Percentiles rank a stretch among this genome's conserved stretches.
Evolutionary conservation across 2,888 invertebrate species (phyloP).

Genomic region (Xestia ashworthii): DNA sequence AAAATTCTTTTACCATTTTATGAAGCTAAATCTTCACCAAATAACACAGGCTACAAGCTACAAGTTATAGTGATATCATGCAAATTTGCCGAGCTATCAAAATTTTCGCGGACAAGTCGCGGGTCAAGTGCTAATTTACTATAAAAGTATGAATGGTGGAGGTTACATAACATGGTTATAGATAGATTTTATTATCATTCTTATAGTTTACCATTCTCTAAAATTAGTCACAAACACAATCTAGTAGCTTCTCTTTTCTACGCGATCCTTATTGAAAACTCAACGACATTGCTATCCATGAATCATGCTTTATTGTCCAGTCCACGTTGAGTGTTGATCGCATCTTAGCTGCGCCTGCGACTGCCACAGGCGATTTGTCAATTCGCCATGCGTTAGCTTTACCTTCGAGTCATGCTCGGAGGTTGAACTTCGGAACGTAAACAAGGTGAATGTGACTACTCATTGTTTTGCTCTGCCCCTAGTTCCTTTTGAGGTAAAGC

Average conservation of each 20-base stretch:
- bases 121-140: no score
- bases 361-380: constrained; percentile 49
- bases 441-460: constrained; percentile 38
- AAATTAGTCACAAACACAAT: neutral
- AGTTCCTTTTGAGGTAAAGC: constrained; percentile 28
- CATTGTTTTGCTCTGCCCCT: constrained; percentile 45
- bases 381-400: constrained; percentile 57
- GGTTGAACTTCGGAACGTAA: constrained; percentile 46
- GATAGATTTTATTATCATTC: neutral
- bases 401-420: constrained; percentile 47
- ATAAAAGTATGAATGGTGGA: neutral
- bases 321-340: constrained; percentile 52
- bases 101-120: no score
- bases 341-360: constrained; percentile 43
- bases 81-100: no score
- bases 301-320: constrained; percentile 56
- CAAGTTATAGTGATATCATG: no score
- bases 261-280: constrained; percentile 4
- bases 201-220: no score
- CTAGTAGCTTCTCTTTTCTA: neutral
- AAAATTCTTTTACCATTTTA: no score
- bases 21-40: no score
- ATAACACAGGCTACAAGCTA: no score
- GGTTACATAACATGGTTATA: neutral
- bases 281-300: constrained; percentile 41